phyloP scores from a whole-genome alignment of 1,140 invertebrate genomes.

The Ooceraea biroi region DNA sequence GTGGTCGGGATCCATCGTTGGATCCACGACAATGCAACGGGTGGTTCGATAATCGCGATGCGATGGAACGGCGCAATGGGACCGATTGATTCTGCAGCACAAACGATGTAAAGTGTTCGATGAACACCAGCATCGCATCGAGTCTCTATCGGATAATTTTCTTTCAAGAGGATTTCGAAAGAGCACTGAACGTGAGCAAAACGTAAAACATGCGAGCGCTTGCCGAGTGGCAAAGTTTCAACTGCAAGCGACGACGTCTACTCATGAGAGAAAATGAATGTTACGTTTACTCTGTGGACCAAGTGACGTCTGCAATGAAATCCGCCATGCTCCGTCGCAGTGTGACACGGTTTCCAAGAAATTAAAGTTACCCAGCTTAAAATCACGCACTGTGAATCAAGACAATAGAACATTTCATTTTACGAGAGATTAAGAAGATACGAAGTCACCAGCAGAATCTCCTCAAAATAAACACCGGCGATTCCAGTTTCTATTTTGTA shows the following conservation, averaged over 20 bases:
- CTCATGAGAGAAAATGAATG: too few species aligned
- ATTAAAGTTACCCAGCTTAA: too few species aligned
- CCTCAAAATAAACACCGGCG: too few species aligned
- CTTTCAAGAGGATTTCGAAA: constrained; percentile 64
- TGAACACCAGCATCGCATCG: constrained; percentile 66
- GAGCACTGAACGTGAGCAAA: not conserved
- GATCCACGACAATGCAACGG: constrained; percentile 2
- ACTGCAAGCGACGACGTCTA: not conserved
- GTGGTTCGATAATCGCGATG: constrained; percentile 60
- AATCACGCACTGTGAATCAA: too few species aligned
- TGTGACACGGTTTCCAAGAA: too few species aligned
- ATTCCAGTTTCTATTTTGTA: too few species aligned
- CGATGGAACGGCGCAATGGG: constrained; percentile 16
- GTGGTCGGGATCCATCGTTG: constrained; percentile 31
- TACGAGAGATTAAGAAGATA: too few species aligned
- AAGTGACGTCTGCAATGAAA: too few species aligned
- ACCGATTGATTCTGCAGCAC: constrained; percentile 59
- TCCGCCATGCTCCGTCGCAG: too few species aligned
- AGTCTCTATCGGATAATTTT: constrained; percentile 64
- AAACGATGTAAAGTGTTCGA: constrained; percentile 60
- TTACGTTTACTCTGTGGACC: too few species aligned
- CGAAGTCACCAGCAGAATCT: too few species aligned
- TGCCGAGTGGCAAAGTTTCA: constrained; percentile 59
- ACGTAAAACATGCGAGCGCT: not conserved
- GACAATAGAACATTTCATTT: too few species aligned